phyloP scores from a whole-genome alignment of 2,888 invertebrate species.

The Diaperis boleti region DNA sequence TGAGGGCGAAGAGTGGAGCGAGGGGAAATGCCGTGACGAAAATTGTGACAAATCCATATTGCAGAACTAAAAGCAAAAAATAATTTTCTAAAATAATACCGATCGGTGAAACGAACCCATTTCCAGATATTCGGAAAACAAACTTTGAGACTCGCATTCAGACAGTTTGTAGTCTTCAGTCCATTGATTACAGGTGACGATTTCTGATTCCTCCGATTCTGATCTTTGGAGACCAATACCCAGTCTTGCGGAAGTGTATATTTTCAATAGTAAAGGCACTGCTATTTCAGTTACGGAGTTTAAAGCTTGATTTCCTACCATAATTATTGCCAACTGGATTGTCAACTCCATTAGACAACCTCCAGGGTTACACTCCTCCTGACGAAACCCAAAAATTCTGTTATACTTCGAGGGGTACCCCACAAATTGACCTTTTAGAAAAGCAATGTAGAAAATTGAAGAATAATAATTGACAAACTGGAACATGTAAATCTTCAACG shows the following conservation, averaged over 20 bases:
- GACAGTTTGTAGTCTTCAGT: slow-evolving; percentile 80
- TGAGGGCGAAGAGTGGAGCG: slow-evolving; percentile 83
- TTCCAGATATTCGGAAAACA: slow-evolving; percentile 88
- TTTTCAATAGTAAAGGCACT: slow-evolving; percentile 73
- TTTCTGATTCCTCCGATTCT: slow-evolving; percentile 57
- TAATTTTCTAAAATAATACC: too few relatives aligned
- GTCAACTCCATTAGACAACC: slow-evolving; percentile 89
- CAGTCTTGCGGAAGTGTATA: slow-evolving; percentile 68
- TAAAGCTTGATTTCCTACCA: slow-evolving; percentile 88
- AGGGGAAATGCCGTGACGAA: slow-evolving; percentile 90
- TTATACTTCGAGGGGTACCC: slow-evolving; percentile 84
- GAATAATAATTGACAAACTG: slow-evolving; percentile 93
- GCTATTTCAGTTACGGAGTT: slow-evolving; percentile 83
- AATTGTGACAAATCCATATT: slow-evolving; percentile 88
- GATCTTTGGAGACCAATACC: slow-evolving; percentile 67
- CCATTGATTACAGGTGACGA: slow-evolving; percentile 75
- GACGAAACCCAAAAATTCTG: slow-evolving; percentile 76
- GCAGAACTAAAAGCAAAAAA: slow-evolving; percentile 74
- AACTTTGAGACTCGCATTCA: slow-evolving; percentile 74
- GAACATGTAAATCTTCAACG: slow-evolving; percentile 87
- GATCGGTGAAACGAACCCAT: slow-evolving; percentile 74
- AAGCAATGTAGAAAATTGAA: slow-evolving; percentile 88
- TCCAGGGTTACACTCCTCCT: slow-evolving; percentile 86
- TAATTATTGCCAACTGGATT: slow-evolving; percentile 86
- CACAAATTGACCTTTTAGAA: slow-evolving; percentile 82